phyloP scores from a whole-genome alignment of 2,797 vertebrate species.

The Tragelaphus eurycerus region DNA sequence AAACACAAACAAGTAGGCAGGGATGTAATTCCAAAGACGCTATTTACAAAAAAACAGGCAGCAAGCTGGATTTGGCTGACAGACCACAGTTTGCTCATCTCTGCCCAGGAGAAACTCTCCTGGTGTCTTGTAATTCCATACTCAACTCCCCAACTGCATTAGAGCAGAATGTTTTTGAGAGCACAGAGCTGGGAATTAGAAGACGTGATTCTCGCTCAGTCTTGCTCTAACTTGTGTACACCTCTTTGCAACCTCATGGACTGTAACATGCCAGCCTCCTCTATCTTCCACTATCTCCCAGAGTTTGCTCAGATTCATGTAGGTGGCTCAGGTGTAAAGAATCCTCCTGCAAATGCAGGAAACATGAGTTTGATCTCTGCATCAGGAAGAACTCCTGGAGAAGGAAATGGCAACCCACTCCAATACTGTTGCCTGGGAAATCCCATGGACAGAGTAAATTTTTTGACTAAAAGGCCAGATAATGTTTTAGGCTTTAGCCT shows the following conservation, averaged over 20 bases:
- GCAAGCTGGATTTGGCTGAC: neutral
- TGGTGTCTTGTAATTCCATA: neutral
- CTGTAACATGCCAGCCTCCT: neutral
- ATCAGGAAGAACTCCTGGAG: neutral
- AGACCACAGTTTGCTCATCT: neutral
- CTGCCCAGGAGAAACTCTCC: neutral
- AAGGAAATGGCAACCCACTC: neutral
- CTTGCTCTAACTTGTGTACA: rapidly evolving
- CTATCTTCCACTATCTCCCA: neutral
- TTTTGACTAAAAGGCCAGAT: neutral
- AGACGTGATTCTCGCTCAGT: rapidly evolving
- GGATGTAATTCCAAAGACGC: rapidly evolving
- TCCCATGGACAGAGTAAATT: neutral
- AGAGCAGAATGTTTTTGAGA: neutral
- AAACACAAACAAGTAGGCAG: rapidly evolving
- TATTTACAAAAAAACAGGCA: neutral
- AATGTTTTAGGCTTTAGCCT: neutral
- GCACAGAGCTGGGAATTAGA: rapidly evolving
- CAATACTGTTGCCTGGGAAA: neutral
- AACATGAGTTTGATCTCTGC: neutral
- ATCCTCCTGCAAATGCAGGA: neutral
- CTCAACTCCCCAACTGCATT: neutral
- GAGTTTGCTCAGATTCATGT: neutral
- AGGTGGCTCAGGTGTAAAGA: neutral
- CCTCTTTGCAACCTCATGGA: neutral